Evolutionary conservation across 2,797 vertebrate species (phyloP).

Genomic region (Cirrhinus molitorella): DNA sequence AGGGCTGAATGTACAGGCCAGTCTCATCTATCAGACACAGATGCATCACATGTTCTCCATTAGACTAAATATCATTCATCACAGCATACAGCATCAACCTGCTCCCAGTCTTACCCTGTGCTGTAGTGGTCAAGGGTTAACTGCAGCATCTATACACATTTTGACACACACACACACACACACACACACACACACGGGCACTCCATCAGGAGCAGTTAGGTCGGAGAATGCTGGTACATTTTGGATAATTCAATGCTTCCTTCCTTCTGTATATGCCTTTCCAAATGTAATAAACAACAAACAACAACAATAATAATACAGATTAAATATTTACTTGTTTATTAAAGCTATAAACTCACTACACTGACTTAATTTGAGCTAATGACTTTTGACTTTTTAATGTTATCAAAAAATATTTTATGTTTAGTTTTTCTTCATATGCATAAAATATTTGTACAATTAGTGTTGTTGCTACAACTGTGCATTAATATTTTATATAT

Average conservation of each 20-base stretch:
- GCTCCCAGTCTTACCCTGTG: constrained; percentile 44
- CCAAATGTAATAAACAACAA: constrained; percentile 2
- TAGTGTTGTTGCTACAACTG: background rate
- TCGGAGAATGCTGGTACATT: background rate
- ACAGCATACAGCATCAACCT: constrained; percentile 53
- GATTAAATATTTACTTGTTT: background rate
- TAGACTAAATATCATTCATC: constrained; percentile 54
- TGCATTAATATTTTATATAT: background rate
- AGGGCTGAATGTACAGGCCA: constrained; percentile 41
- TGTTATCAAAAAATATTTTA: background rate
- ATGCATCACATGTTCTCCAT: constrained; percentile 47
- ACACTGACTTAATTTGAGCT: background rate
- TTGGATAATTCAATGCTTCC: background rate
- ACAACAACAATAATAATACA: background rate
- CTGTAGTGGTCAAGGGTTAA: constrained; percentile 53
- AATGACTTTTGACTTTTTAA: background rate
- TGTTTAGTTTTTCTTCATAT: background rate
- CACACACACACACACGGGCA: background rate
- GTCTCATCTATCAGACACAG: constrained; percentile 49
- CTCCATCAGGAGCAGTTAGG: constrained; percentile 2
- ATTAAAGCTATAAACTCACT: background rate
- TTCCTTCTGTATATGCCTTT: background rate
- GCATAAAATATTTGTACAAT: constrained; percentile 1
- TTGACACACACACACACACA: constrained; percentile 22
- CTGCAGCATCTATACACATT: constrained; percentile 38